Evolutionary conservation across 2,113 vertebrate species (phyloP).

Genomic region (Orientallactaga bullata): DNA sequence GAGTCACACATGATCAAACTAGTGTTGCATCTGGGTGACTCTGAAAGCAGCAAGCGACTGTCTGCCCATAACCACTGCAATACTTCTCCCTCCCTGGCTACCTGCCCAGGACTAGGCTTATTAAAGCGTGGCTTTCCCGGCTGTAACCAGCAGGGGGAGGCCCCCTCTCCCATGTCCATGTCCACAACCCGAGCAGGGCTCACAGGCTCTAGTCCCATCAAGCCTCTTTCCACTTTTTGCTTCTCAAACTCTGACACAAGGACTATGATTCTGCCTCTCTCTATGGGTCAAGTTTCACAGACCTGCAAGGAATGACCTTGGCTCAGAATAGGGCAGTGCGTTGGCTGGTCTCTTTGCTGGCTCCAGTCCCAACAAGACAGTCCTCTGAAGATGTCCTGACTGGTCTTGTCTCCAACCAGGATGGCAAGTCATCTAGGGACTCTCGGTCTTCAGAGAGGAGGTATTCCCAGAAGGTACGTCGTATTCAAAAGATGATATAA

Average conservation of each 20-base stretch:
- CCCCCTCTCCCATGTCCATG: background rate
- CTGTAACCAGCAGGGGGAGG: slow-evolving; percentile 75
- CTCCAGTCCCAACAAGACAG: background rate
- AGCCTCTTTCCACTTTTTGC: background rate
- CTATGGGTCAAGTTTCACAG: background rate
- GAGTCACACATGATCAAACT: background rate
- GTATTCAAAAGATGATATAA: background rate
- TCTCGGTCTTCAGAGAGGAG: background rate
- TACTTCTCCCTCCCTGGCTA: background rate
- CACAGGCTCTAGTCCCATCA: background rate
- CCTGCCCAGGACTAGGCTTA: background rate
- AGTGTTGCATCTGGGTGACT: background rate
- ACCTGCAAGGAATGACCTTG: background rate
- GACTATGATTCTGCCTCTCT: background rate
- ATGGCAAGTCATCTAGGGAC: background rate
- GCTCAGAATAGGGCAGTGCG: background rate
- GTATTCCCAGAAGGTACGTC: background rate
- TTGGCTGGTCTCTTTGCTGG: background rate
- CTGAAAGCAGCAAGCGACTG: background rate
- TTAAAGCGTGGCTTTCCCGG: background rate
- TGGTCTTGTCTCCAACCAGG: background rate
- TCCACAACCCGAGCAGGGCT: background rate
- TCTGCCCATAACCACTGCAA: accelerated
- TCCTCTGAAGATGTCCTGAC: background rate
- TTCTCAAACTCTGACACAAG: background rate